Evolutionary conservation across 37 sponge, comb jelly and placozoan genomes (phyloP).

Genomic region (Tethya wilhelma): DNA sequence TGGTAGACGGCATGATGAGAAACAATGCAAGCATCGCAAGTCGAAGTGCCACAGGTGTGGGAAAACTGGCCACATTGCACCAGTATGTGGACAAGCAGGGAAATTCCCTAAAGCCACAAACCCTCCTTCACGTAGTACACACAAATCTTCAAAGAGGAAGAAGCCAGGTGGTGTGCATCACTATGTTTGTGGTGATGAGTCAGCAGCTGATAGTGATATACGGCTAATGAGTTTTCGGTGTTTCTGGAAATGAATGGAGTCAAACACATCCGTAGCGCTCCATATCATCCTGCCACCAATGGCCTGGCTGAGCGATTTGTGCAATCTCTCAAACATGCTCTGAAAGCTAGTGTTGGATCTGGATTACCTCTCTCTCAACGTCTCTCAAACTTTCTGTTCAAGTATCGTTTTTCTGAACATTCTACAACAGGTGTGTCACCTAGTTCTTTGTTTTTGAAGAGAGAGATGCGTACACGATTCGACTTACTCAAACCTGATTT

Average conservation of each 20-base stretch:
- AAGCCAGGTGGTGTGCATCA: too few relatives aligned
- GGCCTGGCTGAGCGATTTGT: conserved; percentile 42
- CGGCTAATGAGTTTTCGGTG: conserved; percentile 31
- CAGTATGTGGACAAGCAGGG: too few relatives aligned
- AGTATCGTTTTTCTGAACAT: conserved; percentile 48
- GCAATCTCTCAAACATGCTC: conserved; percentile 37
- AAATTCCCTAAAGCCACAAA: too few relatives aligned
- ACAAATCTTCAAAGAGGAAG: too few relatives aligned
- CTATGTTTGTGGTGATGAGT: too few relatives aligned
- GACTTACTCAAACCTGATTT: conserved; percentile 36
- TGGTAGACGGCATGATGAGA: too few relatives aligned
- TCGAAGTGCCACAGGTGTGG: too few relatives aligned
- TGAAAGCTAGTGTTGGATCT: conserved; percentile 1
- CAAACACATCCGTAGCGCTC: conserved; percentile 39
- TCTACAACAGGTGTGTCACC: conserved; percentile 40
- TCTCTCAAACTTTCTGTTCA: conserved; percentile 32
- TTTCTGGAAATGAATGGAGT: conserved; percentile 50
- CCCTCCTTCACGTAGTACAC: too few relatives aligned
- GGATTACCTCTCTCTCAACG: conserved; percentile 9
- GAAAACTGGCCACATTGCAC: too few relatives aligned
- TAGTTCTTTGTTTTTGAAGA: conserved; percentile 16
- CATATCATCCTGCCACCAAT: conserved; percentile 65
- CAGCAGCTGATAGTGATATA: too few relatives aligned
- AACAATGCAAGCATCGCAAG: too few relatives aligned
- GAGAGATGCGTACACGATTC: conserved; percentile 22